Percentiles rank a stretch among this genome's conserved stretches.
Conservation (phyloP, 1,140 invertebrate species). For the Philopotamus ludificatus region DNA sequence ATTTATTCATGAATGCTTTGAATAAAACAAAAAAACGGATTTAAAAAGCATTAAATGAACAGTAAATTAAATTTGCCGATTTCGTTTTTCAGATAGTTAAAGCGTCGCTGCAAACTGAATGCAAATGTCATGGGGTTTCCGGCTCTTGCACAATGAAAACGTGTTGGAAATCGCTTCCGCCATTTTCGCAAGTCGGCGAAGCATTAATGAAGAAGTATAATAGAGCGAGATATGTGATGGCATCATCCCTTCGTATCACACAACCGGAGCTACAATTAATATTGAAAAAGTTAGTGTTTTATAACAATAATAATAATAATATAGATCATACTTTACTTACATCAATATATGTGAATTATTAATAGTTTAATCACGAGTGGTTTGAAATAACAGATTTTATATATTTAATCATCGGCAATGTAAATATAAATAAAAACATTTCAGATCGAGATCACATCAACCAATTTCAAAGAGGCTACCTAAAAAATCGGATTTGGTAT, state of each 20-base stretch:
- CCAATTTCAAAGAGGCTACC: conserved; percentile 53
- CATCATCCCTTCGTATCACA: conserved; percentile 50
- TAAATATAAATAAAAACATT: not conserved
- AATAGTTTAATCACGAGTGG: not conserved
- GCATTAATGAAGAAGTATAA: conserved; percentile 82
- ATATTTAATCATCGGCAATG: not conserved
- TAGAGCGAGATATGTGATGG: conserved; percentile 70
- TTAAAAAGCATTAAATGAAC: not conserved
- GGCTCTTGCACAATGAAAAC: conserved; percentile 93
- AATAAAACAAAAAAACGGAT: not conserved
- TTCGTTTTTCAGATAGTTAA: conserved; percentile 75
- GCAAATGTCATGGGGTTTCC: conserved; percentile 96
- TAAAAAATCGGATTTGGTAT: conserved; percentile 82
- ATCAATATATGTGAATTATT: not conserved
- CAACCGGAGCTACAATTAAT: conserved; percentile 54
- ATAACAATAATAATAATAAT: not conserved
- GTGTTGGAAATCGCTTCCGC: conserved; percentile 88
- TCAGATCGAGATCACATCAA: conserved; percentile 42
- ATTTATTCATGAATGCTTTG: not conserved
- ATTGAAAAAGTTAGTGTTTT: conserved; percentile 50
- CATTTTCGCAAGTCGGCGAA: conserved; percentile 81
- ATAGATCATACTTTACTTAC: not conserved
- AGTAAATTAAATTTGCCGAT: not conserved
- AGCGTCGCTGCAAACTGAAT: conserved; percentile 76
- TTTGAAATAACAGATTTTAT: no score